Base-by-base conservation (phyloP, 2,888 invertebrate species). In the Nymphalis c-album region DNA sequence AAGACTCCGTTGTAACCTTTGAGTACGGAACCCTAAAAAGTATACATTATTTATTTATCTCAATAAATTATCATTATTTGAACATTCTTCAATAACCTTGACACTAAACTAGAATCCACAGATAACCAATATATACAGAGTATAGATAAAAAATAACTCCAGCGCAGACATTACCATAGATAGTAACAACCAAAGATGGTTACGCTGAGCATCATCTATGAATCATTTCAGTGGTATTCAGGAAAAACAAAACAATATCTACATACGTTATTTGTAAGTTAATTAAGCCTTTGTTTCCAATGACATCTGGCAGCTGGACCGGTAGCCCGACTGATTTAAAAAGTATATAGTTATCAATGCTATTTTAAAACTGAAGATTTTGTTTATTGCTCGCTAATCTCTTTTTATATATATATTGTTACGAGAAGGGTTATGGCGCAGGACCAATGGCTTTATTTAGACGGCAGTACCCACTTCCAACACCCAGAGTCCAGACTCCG, bases 191-290 rank as follows among this genome's bases (percentile, higher is more conserved):
- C 35, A 7, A 55, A 53, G 26, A 53, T 53, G 53, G 53, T 17
- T 7, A 26, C 13, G 18, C 20, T 20, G 40, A 40, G 10, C 10
- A 18, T 20, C 26, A 26, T 17, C 26, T 18, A 57, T 57, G 57
- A 57, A 16, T 57, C 57, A 57, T 31, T 57, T 35, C 57, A 10
- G 17, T 17, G 57, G 18, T 40, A 57, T 57, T 35, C 57, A 57
- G 35, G 18, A 48, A 10, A 40, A 5, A 57, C 35, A 35, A 31
- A 40, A 35, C 4, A 0, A 35, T 18, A 48, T 48, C 26, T 31
- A 6, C 26, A 48, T 18, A 48, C 48, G 48, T 8, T 18, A n/a
- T 5, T 48, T 48, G 48, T 48, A 48, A 18, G 6, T 18, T 48
- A 18, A 57, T 10, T 53, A 10, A 35, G 10, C 18, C 40, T 18